A percentile compares a stretch with the other conserved stretches of the same genome.
These are phyloP conservation scores for Corythaixoides concolor DNA, from an alignment of 2,113 vertebrate genomes.

Conservation along the genomic window DNA sequence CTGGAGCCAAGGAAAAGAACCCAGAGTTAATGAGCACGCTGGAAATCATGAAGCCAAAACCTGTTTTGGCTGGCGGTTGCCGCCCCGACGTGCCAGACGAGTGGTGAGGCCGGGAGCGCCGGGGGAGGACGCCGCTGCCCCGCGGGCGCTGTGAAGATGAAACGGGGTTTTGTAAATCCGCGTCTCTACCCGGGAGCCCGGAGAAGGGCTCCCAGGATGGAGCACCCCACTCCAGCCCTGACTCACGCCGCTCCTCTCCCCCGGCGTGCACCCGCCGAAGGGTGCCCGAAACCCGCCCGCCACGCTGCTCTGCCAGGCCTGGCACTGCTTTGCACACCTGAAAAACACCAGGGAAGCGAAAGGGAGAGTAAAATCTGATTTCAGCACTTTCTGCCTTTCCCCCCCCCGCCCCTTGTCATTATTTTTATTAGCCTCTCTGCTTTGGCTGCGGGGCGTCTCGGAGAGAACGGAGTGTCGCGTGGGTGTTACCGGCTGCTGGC, in stretches of 20 bases:
- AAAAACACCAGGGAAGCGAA: not conserved
- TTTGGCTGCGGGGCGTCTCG: slow-evolving; percentile 23
- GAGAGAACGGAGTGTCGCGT: not conserved
- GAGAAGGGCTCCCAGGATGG: not conserved
- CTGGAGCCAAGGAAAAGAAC: not conserved
- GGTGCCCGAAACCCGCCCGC: not conserved
- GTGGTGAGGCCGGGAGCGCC: not conserved
- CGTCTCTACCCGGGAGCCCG: not conserved
- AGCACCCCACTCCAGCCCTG: not conserved
- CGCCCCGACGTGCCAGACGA: slow-evolving; percentile 23
- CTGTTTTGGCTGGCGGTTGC: slow-evolving; percentile 41
- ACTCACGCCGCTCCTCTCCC: not conserved
- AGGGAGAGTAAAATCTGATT: slow-evolving; percentile 5
- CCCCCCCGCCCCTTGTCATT: not conserved
- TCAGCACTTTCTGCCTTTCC: not conserved
- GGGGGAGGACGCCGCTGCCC: not conserved
- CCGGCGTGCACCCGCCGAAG: fast-evolving
- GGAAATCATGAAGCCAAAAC: slow-evolving; percentile 35
- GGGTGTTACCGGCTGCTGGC: slow-evolving; percentile 52
- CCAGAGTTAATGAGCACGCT: slow-evolving; percentile 24
- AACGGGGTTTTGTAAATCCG: not conserved
- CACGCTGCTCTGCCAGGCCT: not conserved
- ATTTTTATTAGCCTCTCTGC: slow-evolving; percentile 28
- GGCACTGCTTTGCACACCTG: fast-evolving
- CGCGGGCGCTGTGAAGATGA: not conserved